Evolutionary conservation across 2,888 invertebrate genomes (phyloP), one percentile per base, ranked within the genome.

Genomic region (Lobophora halterata): DNA sequence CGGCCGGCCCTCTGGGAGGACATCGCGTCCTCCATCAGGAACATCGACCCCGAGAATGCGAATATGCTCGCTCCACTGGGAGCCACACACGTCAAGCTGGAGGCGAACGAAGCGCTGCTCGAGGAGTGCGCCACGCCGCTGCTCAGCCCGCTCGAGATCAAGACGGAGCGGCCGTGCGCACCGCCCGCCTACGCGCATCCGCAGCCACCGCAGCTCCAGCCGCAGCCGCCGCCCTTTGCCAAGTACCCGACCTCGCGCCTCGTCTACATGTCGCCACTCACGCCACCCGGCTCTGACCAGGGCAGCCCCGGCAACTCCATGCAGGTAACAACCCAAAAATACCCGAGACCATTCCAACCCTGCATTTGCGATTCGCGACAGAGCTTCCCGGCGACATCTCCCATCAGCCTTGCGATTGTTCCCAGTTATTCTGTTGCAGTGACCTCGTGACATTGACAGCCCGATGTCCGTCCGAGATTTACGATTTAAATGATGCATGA

Each of bases 1-100:
- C 92, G 95, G 62, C 95, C 96, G 24, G 94, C 95, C 16, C 90
- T 96, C 21, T 96, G 96, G 96, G 96, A 96, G 83, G 96, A 96
- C 88, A 95, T 96, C 72, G 93, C 95, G 52, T 94, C 95, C 75
- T 95, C 95, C 67, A 95, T 96, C 79, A 92, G 95, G 72, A 96
- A 95, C 79, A 93, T 96, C 69, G 96, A 96, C 75, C 95, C 95
- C 13, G 95, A 95, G 76, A 96, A 96, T 73, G 95, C 95, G 33
- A 93, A 95, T 65, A 95, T 95, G 94, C 86, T 95, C 58, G 92
- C 93, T 49, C 89, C 92, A 34, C 79, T 91, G 56, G 75, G 90
- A 62, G 79, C 86, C 32, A 89, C 91, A 2, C 94, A 94, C 72
- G 93, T 95, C 58, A 95, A 95, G 78, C 89, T 95, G 75, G 95